Percentiles rank a stretch among this genome's conserved stretches.
Evolutionary conservation across 2,888 invertebrate species (phyloP).

Genomic region (Spicauda simplicius): DNA sequence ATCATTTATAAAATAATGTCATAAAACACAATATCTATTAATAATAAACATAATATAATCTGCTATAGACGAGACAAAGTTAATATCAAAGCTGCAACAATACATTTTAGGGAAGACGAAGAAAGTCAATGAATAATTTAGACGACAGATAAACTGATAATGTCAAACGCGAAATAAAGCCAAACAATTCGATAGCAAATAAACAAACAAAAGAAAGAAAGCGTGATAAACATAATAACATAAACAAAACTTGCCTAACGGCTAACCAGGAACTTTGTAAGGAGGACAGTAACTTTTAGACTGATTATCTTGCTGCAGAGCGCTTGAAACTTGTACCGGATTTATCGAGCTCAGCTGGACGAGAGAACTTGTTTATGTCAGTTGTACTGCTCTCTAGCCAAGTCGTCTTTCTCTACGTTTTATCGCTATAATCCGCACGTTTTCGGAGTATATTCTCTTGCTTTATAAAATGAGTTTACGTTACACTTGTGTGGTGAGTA

Average conservation of each 20-base stretch:
- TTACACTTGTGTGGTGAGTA: too few relatives aligned
- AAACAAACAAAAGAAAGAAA: neutral
- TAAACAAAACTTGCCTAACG: neutral
- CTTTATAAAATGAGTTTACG: neutral
- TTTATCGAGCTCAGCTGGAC: conserved; percentile 8
- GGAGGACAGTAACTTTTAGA: conserved; percentile 6
- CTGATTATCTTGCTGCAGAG: conserved; percentile 1
- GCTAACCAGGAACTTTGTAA: neutral
- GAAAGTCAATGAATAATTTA: too few relatives aligned
- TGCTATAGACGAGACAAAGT: too few relatives aligned
- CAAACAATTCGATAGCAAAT: neutral
- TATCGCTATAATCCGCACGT: neutral
- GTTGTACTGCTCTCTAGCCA: neutral
- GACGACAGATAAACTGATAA: too few relatives aligned
- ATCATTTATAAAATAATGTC: too few relatives aligned
- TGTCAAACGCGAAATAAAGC: too few relatives aligned
- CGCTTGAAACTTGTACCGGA: neutral
- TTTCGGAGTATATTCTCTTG: neutral
- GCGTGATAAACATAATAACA: neutral
- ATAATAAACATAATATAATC: too few relatives aligned
- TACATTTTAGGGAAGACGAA: too few relatives aligned
- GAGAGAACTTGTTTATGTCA: conserved; percentile 1
- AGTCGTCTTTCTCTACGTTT: neutral
- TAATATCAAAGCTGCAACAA: too few relatives aligned
- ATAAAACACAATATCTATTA: too few relatives aligned